Evolutionary conservation across 2,797 vertebrate genomes (phyloP).

Genomic region (Pseudotriccus pelzelni): DNA sequence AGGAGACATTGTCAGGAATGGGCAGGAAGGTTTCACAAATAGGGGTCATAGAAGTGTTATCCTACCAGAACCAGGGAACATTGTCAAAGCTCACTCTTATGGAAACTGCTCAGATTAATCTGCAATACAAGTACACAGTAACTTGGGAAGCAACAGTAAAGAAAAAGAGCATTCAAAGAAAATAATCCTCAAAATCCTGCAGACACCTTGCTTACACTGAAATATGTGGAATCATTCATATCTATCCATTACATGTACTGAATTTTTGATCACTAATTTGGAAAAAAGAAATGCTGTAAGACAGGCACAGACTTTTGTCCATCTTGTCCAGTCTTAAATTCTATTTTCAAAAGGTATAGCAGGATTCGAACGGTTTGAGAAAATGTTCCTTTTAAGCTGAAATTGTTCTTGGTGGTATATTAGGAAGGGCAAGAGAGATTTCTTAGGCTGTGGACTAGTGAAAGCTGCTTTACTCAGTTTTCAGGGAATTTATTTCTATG

Average conservation of each 20-base stretch:
- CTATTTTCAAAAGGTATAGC: neutral
- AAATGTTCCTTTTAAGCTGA: neutral
- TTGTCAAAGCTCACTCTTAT: neutral
- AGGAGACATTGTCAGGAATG: conserved; percentile 4
- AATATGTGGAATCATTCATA: neutral
- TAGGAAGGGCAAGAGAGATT: neutral
- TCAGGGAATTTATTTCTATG: neutral
- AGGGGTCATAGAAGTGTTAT: neutral
- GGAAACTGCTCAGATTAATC: neutral
- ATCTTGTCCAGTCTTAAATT: neutral
- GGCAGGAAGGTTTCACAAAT: neutral
- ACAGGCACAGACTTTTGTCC: neutral
- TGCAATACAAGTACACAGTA: neutral
- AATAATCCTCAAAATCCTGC: neutral
- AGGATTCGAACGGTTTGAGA: neutral
- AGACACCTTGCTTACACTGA: neutral
- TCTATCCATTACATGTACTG: neutral
- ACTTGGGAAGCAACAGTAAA: neutral
- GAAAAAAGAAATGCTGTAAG: neutral
- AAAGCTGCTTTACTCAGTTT: neutral
- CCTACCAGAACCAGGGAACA: rapidly evolving
- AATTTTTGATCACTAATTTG: neutral
- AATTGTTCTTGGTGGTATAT: neutral
- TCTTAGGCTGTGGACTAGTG: neutral
- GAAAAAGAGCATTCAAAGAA: neutral